Evolutionary conservation across 2,113 vertebrate genomes (phyloP).

Genomic region (Etheostoma cragini): DNA sequence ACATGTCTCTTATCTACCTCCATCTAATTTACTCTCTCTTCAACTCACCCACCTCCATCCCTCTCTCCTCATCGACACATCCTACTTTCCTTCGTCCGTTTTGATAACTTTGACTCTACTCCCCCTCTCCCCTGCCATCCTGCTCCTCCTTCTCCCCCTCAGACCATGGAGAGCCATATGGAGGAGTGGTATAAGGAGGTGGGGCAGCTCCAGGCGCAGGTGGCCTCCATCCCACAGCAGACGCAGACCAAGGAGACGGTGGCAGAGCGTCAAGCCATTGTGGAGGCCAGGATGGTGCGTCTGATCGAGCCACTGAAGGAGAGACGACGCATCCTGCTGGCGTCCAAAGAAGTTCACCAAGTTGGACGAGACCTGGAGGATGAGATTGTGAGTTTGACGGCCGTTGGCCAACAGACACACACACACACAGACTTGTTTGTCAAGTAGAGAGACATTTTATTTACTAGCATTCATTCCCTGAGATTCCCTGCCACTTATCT

Average conservation of each 20-base stretch:
- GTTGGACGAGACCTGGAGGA: slow-evolving; percentile 92
- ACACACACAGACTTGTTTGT: background rate
- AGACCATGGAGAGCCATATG: slow-evolving; percentile 93
- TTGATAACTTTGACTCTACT: slow-evolving; percentile 4
- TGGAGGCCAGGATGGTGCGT: slow-evolving; percentile 90
- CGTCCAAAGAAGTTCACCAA: slow-evolving; percentile 95
- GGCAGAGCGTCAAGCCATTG: slow-evolving; percentile 82
- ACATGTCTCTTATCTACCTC: slow-evolving; percentile 15
- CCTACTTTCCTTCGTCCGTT: background rate
- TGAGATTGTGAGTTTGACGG: slow-evolving; percentile 87
- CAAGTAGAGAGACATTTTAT: too few relatives aligned
- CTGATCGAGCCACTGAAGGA: slow-evolving; percentile 94
- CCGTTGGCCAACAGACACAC: background rate
- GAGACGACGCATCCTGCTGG: slow-evolving; percentile 89
- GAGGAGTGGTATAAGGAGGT: slow-evolving; percentile 93
- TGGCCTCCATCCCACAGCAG: slow-evolving; percentile 86
- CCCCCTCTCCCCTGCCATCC: background rate
- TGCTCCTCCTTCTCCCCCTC: slow-evolving; percentile 16
- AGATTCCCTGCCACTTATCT: too few relatives aligned
- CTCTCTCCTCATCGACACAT: background rate
- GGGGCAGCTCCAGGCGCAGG: slow-evolving; percentile 89
- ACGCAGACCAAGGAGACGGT: slow-evolving; percentile 83
- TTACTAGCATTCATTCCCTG: too few relatives aligned
- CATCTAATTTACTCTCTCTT: slow-evolving; percentile 20
- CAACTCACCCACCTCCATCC: slow-evolving; percentile 20